phyloP scores from a whole-genome alignment of 2,113 vertebrate species.

The Maccullochella peelii region DNA sequence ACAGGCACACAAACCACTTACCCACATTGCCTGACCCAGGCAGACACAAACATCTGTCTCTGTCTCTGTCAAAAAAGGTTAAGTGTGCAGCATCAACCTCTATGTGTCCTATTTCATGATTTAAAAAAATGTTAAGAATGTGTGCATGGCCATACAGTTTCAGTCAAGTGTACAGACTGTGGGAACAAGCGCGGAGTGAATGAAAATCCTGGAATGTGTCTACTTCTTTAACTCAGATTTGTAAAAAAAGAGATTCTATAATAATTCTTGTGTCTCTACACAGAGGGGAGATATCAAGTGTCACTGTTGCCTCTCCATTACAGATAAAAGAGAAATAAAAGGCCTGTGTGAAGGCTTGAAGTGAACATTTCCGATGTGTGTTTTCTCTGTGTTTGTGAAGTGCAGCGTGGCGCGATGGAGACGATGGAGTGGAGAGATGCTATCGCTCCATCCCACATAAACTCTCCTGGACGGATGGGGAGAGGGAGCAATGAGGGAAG shows the following conservation, averaged over 20 bases:
- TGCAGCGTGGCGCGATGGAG: conserved; percentile 75
- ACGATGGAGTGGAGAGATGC: conserved; percentile 73
- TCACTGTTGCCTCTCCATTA: conserved; percentile 15
- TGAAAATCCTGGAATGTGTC: conserved; percentile 7
- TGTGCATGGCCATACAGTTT: conserved; percentile 5
- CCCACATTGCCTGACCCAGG: conserved; percentile 29
- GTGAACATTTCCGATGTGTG: conserved; percentile 72
- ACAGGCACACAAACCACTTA: conserved; percentile 28
- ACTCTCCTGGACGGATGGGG: conserved; percentile 65
- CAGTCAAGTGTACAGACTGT: conserved; percentile 11
- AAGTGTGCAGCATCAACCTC: conserved; percentile 28
- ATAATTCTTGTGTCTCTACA: conserved; percentile 20
- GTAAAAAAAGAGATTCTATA: background rate
- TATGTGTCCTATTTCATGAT: conserved; percentile 42
- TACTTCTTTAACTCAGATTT: conserved; percentile 2
- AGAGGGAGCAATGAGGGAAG: conserved; percentile 35
- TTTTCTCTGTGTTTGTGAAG: conserved; percentile 78
- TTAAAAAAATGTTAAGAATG: conserved; percentile 24
- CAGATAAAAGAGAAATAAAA: conserved; percentile 61
- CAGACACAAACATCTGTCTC: conserved; percentile 57
- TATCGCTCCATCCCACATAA: conserved; percentile 78
- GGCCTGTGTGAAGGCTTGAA: conserved; percentile 57
- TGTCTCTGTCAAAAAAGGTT: conserved; percentile 20
- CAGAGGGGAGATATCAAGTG: background rate
- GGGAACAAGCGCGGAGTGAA: background rate